Evolutionary conservation across 2,888 invertebrate genomes (phyloP).

Genomic region (Lycocerus yunnanus): DNA sequence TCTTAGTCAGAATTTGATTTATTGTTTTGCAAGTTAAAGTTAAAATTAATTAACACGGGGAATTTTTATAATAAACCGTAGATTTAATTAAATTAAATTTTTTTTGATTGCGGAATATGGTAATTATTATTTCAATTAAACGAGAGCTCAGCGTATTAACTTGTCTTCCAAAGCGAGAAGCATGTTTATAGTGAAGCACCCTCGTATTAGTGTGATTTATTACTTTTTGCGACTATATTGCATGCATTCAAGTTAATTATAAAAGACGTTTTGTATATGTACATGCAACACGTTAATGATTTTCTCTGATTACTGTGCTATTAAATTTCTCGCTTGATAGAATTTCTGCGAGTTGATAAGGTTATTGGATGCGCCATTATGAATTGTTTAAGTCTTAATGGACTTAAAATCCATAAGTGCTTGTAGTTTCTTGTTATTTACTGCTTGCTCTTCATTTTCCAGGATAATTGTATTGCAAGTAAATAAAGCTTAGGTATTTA

Average conservation of each 20-base stretch:
- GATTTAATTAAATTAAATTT: too few species aligned
- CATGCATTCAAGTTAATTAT: constrained; percentile 1
- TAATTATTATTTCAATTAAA: too few species aligned
- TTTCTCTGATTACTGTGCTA: constrained; percentile 40
- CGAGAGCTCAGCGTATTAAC: too few species aligned
- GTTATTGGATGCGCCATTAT: constrained; percentile 34
- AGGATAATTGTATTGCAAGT: background rate
- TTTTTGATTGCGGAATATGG: too few species aligned
- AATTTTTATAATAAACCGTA: too few species aligned
- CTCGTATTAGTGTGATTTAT: background rate
- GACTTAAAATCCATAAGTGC: background rate
- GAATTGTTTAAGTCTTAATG: constrained; percentile 20
- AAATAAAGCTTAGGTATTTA: background rate
- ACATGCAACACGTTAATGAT: constrained; percentile 33
- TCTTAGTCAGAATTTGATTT: too few species aligned
- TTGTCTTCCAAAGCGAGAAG: background rate
- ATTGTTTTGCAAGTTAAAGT: too few species aligned
- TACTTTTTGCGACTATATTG: background rate
- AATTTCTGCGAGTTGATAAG: constrained; percentile 36
- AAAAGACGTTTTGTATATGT: constrained; percentile 19
- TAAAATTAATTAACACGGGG: too few species aligned
- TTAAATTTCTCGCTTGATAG: constrained; percentile 35
- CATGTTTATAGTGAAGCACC: background rate
- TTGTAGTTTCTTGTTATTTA: background rate
- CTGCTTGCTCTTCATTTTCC: background rate